Evolutionary conservation across 1,140 invertebrate genomes (phyloP).

Genomic region (Achroia grisella): DNA sequence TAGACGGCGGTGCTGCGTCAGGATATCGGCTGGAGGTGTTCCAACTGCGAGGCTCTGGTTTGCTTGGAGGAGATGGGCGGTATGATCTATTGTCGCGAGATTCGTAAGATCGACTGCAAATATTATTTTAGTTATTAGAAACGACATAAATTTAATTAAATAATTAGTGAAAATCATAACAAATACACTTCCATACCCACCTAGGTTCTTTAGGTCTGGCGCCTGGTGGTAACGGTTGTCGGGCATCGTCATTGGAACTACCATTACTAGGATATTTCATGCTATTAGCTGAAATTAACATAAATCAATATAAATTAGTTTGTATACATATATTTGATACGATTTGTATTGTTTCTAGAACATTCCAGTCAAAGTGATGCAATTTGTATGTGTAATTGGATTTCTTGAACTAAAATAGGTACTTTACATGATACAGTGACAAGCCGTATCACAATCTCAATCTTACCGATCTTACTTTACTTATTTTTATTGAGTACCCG

Average conservation of each 20-base stretch:
- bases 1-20: slow-evolving; percentile 34
- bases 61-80: slow-evolving; percentile 46
- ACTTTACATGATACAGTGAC: too few relatives aligned
- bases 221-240: slow-evolving; percentile 61
- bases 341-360: too few relatives aligned
- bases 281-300: slow-evolving; percentile 38
- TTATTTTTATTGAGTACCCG: too few relatives aligned
- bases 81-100: slow-evolving; percentile 47
- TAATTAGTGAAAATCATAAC: background rate
- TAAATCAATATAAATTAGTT: background rate
- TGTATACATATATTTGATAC: too few relatives aligned
- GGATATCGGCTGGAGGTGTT: slow-evolving; percentile 44
- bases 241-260: slow-evolving; percentile 47
- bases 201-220: slow-evolving; percentile 61
- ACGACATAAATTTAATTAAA: too few relatives aligned
- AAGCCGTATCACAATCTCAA: too few relatives aligned
- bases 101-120: slow-evolving; percentile 49
- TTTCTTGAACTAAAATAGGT: too few relatives aligned
- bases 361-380: too few relatives aligned
- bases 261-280: slow-evolving; percentile 67
- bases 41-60: slow-evolving; percentile 52
- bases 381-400: too few relatives aligned
- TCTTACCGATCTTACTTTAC: too few relatives aligned
- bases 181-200: slow-evolving; percentile 16
- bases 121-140: background rate